Conservation (phyloP, 1,140 invertebrate genomes). For the Riptortus pedestris region DNA sequence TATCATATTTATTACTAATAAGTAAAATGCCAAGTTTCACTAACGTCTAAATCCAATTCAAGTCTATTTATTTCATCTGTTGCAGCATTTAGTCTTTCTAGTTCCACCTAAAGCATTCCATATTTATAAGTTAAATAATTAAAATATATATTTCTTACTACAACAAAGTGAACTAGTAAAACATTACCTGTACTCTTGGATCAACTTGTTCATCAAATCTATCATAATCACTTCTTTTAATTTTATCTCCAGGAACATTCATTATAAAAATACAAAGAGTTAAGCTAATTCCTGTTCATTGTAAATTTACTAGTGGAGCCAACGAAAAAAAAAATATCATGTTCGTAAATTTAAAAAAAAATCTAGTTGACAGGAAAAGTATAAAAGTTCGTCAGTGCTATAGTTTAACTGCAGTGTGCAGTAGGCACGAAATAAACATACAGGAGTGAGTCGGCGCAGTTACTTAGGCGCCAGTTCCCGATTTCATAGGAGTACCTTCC, state of each 20-base stretch:
- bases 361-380: too few relatives aligned
- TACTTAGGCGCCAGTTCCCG: too few relatives aligned
- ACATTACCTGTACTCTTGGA: conserved; percentile 42
- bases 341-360: too few relatives aligned
- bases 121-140: neutral
- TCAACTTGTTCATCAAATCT: conserved; percentile 41
- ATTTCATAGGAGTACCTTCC: too few relatives aligned
- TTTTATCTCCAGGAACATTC: conserved; percentile 1
- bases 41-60: conserved; percentile 88
- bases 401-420: too few relatives aligned
- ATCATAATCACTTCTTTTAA: conserved; percentile 35
- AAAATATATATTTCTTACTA: neutral
- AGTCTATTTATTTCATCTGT: conserved; percentile 92
- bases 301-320: too few relatives aligned
- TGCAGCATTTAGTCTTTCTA: conserved; percentile 87
- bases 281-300: too few relatives aligned
- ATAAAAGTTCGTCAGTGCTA: too few relatives aligned
- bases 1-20: neutral
- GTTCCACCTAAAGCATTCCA: conserved; percentile 59
- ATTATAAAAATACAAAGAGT: neutral
- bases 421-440: too few relatives aligned
- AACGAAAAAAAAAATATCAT: too few relatives aligned
- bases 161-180: neutral
- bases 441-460: too few relatives aligned
- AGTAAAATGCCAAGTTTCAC: conserved; percentile 36